phyloP scores from a whole-genome alignment of 2,113 vertebrate genomes.

The Carassius gibelio region DNA sequence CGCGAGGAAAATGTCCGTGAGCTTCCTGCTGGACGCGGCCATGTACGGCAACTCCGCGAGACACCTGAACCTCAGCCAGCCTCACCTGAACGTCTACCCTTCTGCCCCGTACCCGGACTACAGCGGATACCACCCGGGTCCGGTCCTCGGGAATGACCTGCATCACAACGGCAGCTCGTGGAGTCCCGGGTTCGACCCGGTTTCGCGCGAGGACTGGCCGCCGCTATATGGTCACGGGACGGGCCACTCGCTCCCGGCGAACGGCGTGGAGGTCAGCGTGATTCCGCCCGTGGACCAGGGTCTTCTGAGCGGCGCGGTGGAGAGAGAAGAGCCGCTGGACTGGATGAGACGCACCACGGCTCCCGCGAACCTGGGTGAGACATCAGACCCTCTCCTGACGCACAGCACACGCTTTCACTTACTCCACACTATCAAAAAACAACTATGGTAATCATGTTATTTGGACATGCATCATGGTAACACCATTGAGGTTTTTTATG shows the following conservation, averaged over 20 bases:
- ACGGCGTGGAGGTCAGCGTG: conserved; percentile 80
- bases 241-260: conserved; percentile 75
- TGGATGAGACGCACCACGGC: conserved; percentile 80
- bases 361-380: conserved; percentile 68
- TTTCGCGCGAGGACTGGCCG: conserved; percentile 86
- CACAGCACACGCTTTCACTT: background rate
- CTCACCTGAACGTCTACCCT: conserved; percentile 82
- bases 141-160: conserved; percentile 81
- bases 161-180: conserved; percentile 77
- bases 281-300: conserved; percentile 77
- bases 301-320: conserved; percentile 64
- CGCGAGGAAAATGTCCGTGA: conserved; percentile 81
- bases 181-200: conserved; percentile 80
- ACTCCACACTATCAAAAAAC: background rate
- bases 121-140: conserved; percentile 82
- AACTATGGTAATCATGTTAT: background rate
- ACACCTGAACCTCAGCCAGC: conserved; percentile 82
- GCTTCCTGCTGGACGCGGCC: conserved; percentile 82
- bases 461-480: background rate
- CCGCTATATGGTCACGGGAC: conserved; percentile 73
- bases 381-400: background rate
- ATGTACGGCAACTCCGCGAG: conserved; percentile 88
- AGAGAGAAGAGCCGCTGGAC: conserved; percentile 84
- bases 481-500: background rate
- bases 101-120: conserved; percentile 86